phyloP scores from a whole-genome alignment of 2,113 vertebrate species.

The Trinectes maculatus region DNA sequence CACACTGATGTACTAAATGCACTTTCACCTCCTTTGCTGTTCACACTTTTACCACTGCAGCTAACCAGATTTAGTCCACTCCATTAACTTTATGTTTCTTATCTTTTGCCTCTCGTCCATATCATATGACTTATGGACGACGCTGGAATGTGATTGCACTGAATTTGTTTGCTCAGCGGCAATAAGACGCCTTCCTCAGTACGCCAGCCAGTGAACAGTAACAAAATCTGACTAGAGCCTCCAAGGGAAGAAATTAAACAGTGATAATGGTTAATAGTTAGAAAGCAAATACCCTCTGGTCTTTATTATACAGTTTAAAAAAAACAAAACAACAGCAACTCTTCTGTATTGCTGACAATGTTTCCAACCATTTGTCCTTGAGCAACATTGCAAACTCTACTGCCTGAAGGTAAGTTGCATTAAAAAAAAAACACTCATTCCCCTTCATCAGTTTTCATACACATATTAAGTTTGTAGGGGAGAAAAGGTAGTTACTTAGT shows the following conservation, averaged over 20 bases:
- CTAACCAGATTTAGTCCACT: too few relatives aligned
- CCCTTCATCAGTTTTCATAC: constrained; percentile 23
- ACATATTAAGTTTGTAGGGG: constrained; percentile 26
- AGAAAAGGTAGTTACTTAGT: constrained; percentile 37
- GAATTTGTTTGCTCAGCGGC: too few relatives aligned
- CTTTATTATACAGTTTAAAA: constrained; percentile 21
- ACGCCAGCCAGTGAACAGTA: constrained; percentile 22
- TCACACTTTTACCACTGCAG: too few relatives aligned
- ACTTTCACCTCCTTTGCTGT: too few relatives aligned
- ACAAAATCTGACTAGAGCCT: constrained; percentile 41
- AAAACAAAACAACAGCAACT: constrained; percentile 1
- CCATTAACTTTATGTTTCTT: too few relatives aligned
- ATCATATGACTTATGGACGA: background rate
- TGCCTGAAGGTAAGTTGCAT: constrained; percentile 25
- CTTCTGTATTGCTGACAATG: constrained; percentile 26
- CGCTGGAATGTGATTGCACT: constrained; percentile 8
- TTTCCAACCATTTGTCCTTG: constrained; percentile 45
- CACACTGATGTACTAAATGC: too few relatives aligned
- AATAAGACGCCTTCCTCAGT: background rate
- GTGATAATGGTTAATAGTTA: constrained; percentile 13
- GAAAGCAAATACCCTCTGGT: constrained; percentile 41
- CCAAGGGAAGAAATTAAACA: constrained; percentile 21
- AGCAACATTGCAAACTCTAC: constrained; percentile 40
- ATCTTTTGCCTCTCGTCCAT: background rate
- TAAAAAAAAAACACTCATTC: constrained; percentile 10